phyloP scores from a whole-genome alignment of 1,140 invertebrate genomes.

The Drosophila neocordata region DNA sequence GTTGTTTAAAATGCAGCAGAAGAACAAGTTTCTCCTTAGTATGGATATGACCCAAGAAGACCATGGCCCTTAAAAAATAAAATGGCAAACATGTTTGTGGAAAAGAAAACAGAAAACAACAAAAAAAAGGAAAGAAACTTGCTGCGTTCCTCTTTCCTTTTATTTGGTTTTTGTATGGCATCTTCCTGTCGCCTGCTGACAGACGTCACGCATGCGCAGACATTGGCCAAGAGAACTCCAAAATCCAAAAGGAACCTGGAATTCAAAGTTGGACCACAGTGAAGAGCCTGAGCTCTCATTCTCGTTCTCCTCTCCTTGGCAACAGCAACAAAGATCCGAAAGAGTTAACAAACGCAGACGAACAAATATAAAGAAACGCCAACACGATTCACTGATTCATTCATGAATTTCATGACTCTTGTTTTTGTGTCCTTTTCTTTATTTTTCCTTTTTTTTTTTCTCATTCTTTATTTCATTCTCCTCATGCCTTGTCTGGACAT shows the following conservation, averaged over 20 bases:
- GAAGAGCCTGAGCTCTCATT: slow-evolving; percentile 9
- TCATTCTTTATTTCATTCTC: slow-evolving; percentile 1
- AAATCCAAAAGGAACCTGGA: slow-evolving; percentile 6
- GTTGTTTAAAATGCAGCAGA: slow-evolving; percentile 56
- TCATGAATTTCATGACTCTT: slow-evolving; percentile 77
- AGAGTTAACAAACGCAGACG: slow-evolving; percentile 22
- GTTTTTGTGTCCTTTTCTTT: slow-evolving; percentile 59
- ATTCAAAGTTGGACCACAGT: slow-evolving; percentile 39
- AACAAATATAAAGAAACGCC: slow-evolving; percentile 32
- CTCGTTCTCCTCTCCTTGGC: slow-evolving; percentile 35
- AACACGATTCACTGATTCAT: slow-evolving; percentile 74
- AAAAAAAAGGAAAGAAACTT: slow-evolving; percentile 24
- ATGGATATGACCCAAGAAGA: not conserved
- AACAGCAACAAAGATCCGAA: slow-evolving; percentile 44
- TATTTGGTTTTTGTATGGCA: slow-evolving; percentile 42
- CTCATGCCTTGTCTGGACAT: slow-evolving; percentile 5
- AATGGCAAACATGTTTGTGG: slow-evolving; percentile 73
- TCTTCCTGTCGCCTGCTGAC: slow-evolving; percentile 57
- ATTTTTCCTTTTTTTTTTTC: slow-evolving; percentile 16
- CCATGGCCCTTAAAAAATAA: slow-evolving; percentile 61
- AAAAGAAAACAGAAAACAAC: slow-evolving; percentile 40
- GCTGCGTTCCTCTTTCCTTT: slow-evolving; percentile 26
- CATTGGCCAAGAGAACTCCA: slow-evolving; percentile 9
- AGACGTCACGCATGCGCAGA: slow-evolving; percentile 68
- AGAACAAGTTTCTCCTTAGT: slow-evolving; percentile 64